phyloP scores from a whole-genome alignment of 2,888 invertebrate genomes.

The Galerucella nymphaeae region DNA sequence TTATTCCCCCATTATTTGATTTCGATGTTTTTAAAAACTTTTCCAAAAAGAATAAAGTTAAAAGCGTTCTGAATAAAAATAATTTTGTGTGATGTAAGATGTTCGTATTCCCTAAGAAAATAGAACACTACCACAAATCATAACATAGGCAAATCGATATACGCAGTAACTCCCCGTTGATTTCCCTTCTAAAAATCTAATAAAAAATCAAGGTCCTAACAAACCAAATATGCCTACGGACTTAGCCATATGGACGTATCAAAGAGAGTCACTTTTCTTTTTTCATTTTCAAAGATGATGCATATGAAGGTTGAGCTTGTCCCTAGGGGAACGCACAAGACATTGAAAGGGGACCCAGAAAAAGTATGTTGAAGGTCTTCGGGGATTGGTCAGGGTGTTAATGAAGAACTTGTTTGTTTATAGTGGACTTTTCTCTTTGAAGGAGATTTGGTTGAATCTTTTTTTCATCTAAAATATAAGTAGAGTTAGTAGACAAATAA shows the following conservation, averaged over 20 bases:
- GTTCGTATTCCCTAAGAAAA: slow-evolving; percentile 5
- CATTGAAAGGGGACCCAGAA: slow-evolving; percentile 30
- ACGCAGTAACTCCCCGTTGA: slow-evolving; percentile 22
- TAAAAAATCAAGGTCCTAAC: slow-evolving; percentile 33
- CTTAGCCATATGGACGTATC: slow-evolving; percentile 29
- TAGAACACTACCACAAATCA: slow-evolving; percentile 12
- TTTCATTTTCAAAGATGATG: slow-evolving; percentile 39
- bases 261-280: slow-evolving; percentile 33
- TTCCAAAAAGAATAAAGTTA: neutral
- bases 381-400: slow-evolving; percentile 39
- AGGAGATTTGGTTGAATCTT: slow-evolving; percentile 13
- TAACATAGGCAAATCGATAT: slow-evolving; percentile 23
- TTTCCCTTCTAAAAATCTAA: slow-evolving; percentile 34
- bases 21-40: neutral
- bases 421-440: slow-evolving; percentile 30
- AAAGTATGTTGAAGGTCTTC: slow-evolving; percentile 32
- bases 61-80: neutral
- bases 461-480: neutral
- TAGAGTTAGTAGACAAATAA: no score
- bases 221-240: slow-evolving; percentile 35
- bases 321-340: slow-evolving; percentile 21
- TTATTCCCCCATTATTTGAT: no score
- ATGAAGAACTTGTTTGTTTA: slow-evolving; percentile 42
- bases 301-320: slow-evolving; percentile 27
- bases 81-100: neutral